A percentile compares a stretch with the other conserved stretches of the same genome.
phyloP scores from a whole-genome alignment of 1,140 invertebrate genomes.

The Diachasmimorpha longicaudata region DNA sequence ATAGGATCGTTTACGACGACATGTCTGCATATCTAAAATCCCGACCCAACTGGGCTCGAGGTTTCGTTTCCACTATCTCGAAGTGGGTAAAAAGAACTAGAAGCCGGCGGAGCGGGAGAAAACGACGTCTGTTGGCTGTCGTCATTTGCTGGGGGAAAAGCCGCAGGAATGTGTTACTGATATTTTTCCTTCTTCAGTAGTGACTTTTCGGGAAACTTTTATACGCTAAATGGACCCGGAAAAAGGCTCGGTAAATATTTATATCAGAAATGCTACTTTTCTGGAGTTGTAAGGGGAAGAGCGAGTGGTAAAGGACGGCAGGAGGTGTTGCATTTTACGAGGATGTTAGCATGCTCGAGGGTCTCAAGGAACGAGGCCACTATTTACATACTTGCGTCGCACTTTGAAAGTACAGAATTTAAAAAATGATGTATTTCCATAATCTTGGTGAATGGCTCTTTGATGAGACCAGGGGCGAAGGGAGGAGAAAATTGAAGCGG shows the following conservation, averaged over 20 bases:
- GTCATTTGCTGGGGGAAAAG: background rate
- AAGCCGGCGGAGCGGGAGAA: too few species aligned
- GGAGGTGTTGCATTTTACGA: background rate
- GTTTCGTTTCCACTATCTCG: background rate
- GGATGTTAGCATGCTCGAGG: background rate
- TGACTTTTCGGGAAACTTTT: background rate
- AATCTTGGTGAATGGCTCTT: background rate
- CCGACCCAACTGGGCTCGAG: background rate
- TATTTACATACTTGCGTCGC: background rate
- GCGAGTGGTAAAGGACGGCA: background rate
- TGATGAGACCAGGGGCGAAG: background rate
- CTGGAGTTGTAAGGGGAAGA: background rate
- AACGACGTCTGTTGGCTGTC: background rate
- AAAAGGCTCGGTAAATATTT: conserved; percentile 15
- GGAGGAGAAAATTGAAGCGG: background rate
- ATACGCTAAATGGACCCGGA: background rate
- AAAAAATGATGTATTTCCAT: conserved; percentile 1
- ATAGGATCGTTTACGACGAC: conserved; percentile 23
- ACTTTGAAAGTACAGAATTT: background rate
- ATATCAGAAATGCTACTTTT: background rate
- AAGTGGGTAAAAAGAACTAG: background rate
- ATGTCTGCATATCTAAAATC: conserved; percentile 14
- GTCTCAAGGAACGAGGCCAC: background rate
- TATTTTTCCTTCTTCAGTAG: background rate
- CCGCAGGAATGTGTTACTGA: background rate